Conservation (phyloP, 2,888 invertebrate genomes). For the Chrysotoxum bicinctum region DNA sequence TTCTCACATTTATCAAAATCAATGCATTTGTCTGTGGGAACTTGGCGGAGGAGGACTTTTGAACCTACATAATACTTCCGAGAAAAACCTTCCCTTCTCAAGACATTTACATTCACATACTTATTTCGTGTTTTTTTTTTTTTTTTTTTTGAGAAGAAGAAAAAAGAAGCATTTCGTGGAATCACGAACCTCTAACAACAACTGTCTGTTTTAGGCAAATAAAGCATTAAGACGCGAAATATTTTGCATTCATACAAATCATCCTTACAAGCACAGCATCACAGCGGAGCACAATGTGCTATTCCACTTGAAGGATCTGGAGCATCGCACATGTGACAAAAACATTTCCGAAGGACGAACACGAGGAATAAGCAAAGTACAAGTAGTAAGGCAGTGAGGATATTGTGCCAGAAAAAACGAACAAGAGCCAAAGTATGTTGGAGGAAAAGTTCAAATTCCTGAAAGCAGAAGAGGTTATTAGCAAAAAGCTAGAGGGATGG, state of each 20-base stretch:
- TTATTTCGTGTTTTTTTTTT: no score
- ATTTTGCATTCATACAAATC: conserved; percentile 36
- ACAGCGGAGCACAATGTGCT: background rate
- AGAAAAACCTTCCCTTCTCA: conserved; percentile 4
- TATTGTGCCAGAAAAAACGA: conserved; percentile 11
- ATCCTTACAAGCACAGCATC: conserved; percentile 1
- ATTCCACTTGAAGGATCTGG: conserved; percentile 29
- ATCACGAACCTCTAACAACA: conserved; percentile 20
- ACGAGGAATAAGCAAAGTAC: conserved; percentile 5
- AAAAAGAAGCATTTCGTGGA: conserved; percentile 11
- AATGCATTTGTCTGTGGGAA: conserved; percentile 18
- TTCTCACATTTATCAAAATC: conserved; percentile 32
- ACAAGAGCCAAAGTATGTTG: conserved; percentile 15
- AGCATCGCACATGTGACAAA: conserved; percentile 39
- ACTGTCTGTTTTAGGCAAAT: conserved; percentile 32
- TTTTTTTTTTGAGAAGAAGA: background rate
- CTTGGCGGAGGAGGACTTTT: conserved; percentile 11
- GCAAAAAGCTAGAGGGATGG: background rate
- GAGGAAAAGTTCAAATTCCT: conserved; percentile 27
- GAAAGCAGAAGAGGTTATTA: conserved; percentile 18
- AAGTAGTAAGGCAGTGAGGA: conserved; percentile 9
- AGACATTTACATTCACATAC: conserved; percentile 1
- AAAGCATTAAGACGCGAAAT: conserved; percentile 31
- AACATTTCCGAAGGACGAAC: conserved; percentile 28
- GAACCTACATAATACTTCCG: background rate